Evolutionary conservation across 2,113 vertebrate genomes (phyloP).

Genomic region (Indri indri): DNA sequence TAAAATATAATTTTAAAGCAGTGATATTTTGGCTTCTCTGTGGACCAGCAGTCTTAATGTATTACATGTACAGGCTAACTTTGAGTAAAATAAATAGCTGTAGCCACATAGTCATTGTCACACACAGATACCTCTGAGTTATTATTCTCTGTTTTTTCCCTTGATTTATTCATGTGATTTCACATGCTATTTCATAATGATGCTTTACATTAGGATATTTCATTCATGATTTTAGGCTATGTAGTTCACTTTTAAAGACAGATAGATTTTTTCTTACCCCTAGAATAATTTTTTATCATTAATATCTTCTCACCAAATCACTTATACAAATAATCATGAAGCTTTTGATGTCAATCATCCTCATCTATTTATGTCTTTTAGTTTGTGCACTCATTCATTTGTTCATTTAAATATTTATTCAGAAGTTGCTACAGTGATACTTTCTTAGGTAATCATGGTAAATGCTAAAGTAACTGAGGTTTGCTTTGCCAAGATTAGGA

Average conservation of each 20-base stretch:
- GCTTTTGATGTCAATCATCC: not conserved
- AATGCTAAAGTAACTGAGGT: not conserved
- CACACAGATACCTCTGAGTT: not conserved
- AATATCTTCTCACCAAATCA: not conserved
- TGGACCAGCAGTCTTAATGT: not conserved
- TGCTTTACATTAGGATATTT: not conserved
- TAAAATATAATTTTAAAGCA: slow-evolving; percentile 45
- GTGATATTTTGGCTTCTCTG: not conserved
- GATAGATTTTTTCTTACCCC: not conserved
- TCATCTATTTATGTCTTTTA: not conserved
- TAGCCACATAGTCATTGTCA: too few relatives aligned
- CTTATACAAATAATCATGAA: not conserved
- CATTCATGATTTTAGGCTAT: not conserved
- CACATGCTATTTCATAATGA: not conserved
- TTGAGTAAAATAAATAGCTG: not conserved
- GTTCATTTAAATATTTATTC: not conserved
- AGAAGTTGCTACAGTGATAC: not conserved
- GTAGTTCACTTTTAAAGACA: not conserved
- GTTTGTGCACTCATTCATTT: not conserved
- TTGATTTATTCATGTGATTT: not conserved
- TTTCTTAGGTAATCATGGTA: not conserved
- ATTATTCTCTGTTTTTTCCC: not conserved
- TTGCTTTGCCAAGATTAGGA: not conserved
- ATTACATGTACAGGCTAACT: not conserved
- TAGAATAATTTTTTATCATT: not conserved